phyloP scores from a whole-genome alignment of 2,113 vertebrate species.

The Canis aureus region DNA sequence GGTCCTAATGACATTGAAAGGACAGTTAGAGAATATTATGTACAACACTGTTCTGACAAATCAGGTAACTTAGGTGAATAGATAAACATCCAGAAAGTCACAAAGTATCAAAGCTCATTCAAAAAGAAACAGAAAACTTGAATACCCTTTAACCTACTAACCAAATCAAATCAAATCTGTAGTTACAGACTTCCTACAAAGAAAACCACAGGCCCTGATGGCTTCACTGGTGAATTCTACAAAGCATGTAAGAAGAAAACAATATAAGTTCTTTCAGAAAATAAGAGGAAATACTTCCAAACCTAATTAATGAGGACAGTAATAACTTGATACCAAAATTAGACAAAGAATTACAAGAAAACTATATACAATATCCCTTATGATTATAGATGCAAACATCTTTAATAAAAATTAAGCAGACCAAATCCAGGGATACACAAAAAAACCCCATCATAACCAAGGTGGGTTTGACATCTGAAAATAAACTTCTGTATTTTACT shows the following conservation, averaged over 20 bases:
- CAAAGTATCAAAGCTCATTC: not conserved
- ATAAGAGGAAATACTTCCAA: not conserved
- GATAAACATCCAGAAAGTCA: slow-evolving; percentile 3
- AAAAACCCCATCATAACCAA: not conserved
- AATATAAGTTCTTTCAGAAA: not conserved
- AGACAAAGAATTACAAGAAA: slow-evolving; percentile 22
- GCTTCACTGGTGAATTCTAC: not conserved
- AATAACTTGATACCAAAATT: slow-evolving; percentile 21
- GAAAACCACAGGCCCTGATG: not conserved
- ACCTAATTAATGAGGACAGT: not conserved
- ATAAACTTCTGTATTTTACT: slow-evolving; percentile 39
- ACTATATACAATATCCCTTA: not conserved
- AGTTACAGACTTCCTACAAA: slow-evolving; percentile 37
- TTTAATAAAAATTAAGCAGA: slow-evolving; percentile 48
- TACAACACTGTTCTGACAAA: not conserved
- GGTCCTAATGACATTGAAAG: not conserved
- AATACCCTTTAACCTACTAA: not conserved
- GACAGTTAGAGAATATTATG: not conserved
- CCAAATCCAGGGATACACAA: not conserved
- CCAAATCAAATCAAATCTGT: not conserved
- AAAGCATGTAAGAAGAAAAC: not conserved
- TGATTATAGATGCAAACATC: not conserved
- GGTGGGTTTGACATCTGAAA: not conserved
- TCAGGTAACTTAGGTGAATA: not conserved
- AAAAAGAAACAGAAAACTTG: not conserved